Conservation (phyloP, 1,140 invertebrate species). For the Bombus confusus region DNA sequence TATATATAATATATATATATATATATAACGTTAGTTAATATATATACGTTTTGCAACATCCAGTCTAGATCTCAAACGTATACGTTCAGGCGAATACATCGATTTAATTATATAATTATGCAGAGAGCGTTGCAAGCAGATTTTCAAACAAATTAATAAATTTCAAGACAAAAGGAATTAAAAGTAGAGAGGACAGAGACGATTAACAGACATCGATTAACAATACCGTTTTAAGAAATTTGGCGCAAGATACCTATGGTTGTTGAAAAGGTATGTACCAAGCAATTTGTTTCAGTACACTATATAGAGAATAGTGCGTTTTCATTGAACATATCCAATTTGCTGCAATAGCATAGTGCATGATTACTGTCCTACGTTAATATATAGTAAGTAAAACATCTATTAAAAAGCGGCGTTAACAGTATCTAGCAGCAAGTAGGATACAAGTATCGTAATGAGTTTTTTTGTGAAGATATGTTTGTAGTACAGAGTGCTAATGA, state of each 20-base stretch:
- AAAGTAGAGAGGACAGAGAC: not conserved
- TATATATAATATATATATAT: too few relatives aligned
- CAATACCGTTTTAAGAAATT: not conserved
- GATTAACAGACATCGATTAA: not conserved
- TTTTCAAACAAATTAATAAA: not conserved
- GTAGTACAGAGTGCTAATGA: conserved; percentile 3
- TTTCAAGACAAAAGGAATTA: not conserved
- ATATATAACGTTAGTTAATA: too few relatives aligned
- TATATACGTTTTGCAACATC: not conserved
- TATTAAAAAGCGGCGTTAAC: conserved; percentile 20
- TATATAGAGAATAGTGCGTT: not conserved
- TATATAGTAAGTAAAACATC: not conserved
- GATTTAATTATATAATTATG: not conserved
- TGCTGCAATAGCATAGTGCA: conserved; percentile 10
- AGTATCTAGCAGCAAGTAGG: conserved; percentile 33
- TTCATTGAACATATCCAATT: conserved; percentile 16
- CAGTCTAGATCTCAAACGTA: not conserved
- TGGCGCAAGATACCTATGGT: not conserved
- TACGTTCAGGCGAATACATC: not conserved
- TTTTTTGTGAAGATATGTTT: conserved; percentile 37
- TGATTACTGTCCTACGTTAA: not conserved
- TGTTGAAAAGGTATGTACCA: not conserved
- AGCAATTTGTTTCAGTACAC: not conserved
- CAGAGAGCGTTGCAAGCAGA: not conserved
- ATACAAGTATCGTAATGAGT: conserved; percentile 41